Conservation (phyloP, 2,113 vertebrate genomes). For the Oriolus oriolus region DNA sequence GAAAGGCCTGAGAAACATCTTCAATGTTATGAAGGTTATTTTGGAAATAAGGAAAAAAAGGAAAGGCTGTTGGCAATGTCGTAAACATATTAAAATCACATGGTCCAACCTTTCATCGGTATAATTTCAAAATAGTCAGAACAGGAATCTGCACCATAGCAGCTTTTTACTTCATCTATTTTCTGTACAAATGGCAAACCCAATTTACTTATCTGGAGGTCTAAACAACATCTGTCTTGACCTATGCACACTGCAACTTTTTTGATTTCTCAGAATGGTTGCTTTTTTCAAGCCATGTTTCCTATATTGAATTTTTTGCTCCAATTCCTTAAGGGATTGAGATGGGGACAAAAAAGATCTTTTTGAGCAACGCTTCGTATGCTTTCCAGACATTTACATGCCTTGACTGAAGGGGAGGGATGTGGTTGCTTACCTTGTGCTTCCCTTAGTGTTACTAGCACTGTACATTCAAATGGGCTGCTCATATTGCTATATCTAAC, state of each 20-base stretch:
- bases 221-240: background rate
- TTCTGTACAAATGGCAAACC: background rate
- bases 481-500: background rate
- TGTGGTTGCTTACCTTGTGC: background rate
- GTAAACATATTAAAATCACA: background rate
- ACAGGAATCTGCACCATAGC: background rate
- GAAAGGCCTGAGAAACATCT: too few species aligned
- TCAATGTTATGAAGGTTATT: background rate
- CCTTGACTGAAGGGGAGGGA: background rate
- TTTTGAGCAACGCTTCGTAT: background rate
- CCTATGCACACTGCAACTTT: background rate
- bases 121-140: background rate
- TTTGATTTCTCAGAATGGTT: background rate
- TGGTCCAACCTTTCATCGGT: background rate
- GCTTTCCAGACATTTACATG: background rate
- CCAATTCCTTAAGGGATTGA: background rate
- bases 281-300: background rate
- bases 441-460: background rate
- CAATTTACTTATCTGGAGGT: background rate
- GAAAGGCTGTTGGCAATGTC: background rate
- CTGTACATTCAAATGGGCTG: background rate
- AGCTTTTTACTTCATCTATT: background rate
- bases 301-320: background rate
- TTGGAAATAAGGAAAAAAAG: background rate
- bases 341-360: background rate